Conservation (phyloP, 2,797 vertebrate genomes). For the Sandelia bainsii region DNA sequence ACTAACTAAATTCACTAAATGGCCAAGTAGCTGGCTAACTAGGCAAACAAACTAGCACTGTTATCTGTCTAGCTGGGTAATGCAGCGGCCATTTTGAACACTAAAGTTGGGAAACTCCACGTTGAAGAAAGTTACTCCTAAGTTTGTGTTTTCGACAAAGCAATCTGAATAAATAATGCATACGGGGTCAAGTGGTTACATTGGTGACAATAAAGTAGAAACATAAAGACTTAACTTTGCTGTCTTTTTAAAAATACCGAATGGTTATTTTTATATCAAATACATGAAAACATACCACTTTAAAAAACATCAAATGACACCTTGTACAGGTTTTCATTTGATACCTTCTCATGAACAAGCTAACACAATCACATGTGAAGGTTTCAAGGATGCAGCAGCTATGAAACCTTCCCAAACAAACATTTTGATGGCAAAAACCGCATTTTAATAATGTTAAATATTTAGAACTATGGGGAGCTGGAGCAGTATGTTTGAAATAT, state of each 20-base stretch:
- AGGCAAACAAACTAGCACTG: background rate
- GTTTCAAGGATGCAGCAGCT: conserved; percentile 1
- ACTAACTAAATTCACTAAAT: conserved; percentile 38
- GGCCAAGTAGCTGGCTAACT: conserved; percentile 28
- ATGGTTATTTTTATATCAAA: too few species aligned
- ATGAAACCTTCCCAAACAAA: background rate
- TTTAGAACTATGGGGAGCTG: background rate
- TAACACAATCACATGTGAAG: conserved; percentile 9
- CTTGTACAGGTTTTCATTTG: conserved; percentile 6
- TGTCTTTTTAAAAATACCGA: too few species aligned
- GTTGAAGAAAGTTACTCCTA: conserved; percentile 28
- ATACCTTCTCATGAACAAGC: conserved; percentile 8
- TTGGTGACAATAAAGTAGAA: too few species aligned
- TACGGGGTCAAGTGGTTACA: too few species aligned
- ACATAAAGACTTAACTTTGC: too few species aligned
- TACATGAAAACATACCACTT: too few species aligned
- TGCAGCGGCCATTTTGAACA: conserved; percentile 52
- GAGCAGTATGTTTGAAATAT: background rate
- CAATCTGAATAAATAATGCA: too few species aligned
- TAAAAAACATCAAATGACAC: background rate
- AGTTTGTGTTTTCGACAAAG: conserved; percentile 22
- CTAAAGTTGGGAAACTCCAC: conserved; percentile 9
- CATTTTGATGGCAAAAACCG: background rate
- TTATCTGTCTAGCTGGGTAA: background rate
- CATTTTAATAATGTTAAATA: background rate